Conservation (phyloP, 2,113 vertebrate species). For the Gavia stellata region DNA sequence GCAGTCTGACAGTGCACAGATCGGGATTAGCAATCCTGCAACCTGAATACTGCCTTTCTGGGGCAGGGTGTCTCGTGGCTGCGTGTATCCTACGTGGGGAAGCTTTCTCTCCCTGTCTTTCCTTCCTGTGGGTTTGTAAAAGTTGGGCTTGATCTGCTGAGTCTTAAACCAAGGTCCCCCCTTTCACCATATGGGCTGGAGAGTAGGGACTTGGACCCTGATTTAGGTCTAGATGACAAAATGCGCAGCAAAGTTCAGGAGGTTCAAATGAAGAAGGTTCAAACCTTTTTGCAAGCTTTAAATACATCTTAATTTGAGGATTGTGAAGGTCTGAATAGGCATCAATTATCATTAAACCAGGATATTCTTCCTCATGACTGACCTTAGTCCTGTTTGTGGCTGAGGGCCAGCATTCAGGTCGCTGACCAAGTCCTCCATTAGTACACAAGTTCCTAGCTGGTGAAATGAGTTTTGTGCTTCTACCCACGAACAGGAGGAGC, state of each 20-base stretch:
- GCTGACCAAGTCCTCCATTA: not conserved
- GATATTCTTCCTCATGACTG: not conserved
- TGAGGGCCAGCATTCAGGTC: not conserved
- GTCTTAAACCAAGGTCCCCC: not conserved
- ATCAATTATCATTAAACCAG: not conserved
- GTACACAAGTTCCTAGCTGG: not conserved
- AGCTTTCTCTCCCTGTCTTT: not conserved
- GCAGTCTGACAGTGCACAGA: not conserved
- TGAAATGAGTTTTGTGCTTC: not conserved
- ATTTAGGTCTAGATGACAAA: not conserved
- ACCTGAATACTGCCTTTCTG: not conserved
- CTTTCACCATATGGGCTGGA: fast-evolving
- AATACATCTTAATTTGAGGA: not conserved
- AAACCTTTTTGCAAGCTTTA: not conserved
- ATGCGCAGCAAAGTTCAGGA: not conserved
- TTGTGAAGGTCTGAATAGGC: not conserved
- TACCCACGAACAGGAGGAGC: not conserved
- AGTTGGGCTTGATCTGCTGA: not conserved
- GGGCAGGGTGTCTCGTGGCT: not conserved
- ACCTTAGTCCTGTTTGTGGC: not conserved
- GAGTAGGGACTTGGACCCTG: fast-evolving
- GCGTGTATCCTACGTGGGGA: fast-evolving
- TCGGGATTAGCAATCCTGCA: not conserved
- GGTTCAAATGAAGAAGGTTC: not conserved
- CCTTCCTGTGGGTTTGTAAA: not conserved